Evolutionary conservation across 2,888 invertebrate species (phyloP), one percentile per base, ranked within the genome.

Genomic region (Busseola fusca): DNA sequence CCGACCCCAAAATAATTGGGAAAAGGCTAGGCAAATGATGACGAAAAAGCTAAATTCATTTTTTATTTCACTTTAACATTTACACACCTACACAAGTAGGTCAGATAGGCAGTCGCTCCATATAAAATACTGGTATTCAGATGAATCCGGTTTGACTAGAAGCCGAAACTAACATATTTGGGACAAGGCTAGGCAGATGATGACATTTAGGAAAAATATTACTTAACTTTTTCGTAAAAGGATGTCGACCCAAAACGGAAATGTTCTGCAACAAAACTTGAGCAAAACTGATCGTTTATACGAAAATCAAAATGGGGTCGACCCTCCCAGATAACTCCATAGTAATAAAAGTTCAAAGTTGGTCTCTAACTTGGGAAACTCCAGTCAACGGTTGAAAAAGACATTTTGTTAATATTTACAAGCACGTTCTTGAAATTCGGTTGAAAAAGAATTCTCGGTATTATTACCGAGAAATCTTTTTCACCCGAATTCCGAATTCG

Each of bases 341-440:
- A 64, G 79, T 78, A 76, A 76, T 80, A 81, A 84, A 74, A 78
- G 78, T 60, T 72, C 57, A 59, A 83, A 82, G 73, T 82, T 78
- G 34, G 45, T 70, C 57, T 66, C 18, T 52, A 80, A 72, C 68
- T 84, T 66, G 45, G 72, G 65, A 69, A 73, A 74, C 52, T 65
- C 21, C 40, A 65, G 37, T 57, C 54, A 62, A 60, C 57, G 56
- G 65, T 69, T 60, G 69, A 59, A 70, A 70, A 70, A 77, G 45
- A 69, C 58, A 71, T 77, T 79, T 80, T 72, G 54, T 69, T 67
- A 69, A 82, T 82, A 64, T 82, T 74, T 64, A 58, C 30, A 52
- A 60, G 37, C 72, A 72, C 57, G 60, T 67, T 54, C 52, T 62
- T 42, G 57, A 50, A 60, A 67, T 60, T 72, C 21, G 21, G 52